Conservation (phyloP, 2,888 invertebrate species). For the Lasioglossum leucozonium region DNA sequence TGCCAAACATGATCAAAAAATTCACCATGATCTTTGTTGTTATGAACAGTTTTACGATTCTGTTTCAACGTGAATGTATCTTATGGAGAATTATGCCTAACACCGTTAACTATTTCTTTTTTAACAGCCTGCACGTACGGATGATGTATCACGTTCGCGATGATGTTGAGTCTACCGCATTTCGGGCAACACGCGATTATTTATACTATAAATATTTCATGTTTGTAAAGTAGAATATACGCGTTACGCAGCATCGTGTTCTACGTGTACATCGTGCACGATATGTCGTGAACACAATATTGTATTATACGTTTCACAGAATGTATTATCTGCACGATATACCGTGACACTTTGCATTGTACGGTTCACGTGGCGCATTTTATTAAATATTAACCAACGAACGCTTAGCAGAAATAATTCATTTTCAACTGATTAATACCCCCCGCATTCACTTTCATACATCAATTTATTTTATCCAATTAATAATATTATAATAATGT, state of each 20-base stretch:
- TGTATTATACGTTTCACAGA: background rate
- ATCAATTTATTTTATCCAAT: background rate
- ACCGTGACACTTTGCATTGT: background rate
- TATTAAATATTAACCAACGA: background rate
- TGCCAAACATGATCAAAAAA: background rate
- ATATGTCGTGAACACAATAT: background rate
- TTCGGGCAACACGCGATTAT: background rate
- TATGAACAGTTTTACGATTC: background rate
- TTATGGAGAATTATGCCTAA: background rate
- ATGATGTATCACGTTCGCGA: background rate
- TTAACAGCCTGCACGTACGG: background rate
- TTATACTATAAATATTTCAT: background rate
- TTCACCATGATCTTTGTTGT: background rate
- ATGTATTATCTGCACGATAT: background rate
- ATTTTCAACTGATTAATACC: background rate
- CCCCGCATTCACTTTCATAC: background rate
- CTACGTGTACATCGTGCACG: background rate
- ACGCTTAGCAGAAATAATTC: background rate
- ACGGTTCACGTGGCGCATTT: background rate
- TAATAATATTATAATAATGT: background rate
- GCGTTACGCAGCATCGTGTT: background rate
- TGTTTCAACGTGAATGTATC: background rate
- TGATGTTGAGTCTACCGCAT: background rate
- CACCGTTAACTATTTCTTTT: background rate
- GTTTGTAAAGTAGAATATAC: background rate